These are phyloP conservation scores for Drosophila bipectinata DNA, from an alignment of 1,140 invertebrate species.

Conservation along the genomic window DNA sequence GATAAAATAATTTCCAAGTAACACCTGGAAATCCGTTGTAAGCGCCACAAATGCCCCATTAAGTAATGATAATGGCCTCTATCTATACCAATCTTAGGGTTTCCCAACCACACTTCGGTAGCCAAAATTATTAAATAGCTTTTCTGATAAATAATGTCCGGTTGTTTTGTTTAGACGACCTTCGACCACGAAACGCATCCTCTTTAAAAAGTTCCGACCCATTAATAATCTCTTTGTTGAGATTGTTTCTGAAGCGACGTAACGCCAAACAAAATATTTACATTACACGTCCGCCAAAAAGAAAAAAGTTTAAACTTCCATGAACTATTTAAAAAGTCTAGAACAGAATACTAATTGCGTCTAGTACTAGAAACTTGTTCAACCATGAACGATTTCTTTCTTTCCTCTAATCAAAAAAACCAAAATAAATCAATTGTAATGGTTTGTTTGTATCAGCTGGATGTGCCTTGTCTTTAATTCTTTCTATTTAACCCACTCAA, in stretches of 20 bases:
- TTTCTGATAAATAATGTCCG: background rate
- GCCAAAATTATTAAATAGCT: background rate
- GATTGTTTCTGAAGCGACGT: background rate
- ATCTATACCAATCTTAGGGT: background rate
- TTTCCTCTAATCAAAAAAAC: conserved; percentile 9
- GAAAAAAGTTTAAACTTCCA: background rate
- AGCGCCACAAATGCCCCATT: background rate
- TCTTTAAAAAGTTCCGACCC: background rate
- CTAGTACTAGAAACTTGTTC: background rate
- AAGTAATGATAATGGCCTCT: background rate
- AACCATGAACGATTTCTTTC: conserved; percentile 1
- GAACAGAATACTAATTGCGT: too few relatives aligned
- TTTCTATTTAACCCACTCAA: background rate
- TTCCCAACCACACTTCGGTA: background rate
- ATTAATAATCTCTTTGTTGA: background rate
- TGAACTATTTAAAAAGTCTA: background rate
- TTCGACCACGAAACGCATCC: conserved; percentile 2
- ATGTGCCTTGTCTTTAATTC: background rate
- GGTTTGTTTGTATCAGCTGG: background rate
- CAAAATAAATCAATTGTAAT: conserved; percentile 28
- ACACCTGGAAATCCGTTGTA: background rate
- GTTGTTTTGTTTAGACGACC: background rate
- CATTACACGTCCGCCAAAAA: background rate
- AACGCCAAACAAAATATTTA: background rate
- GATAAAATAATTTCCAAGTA: background rate